Percentiles rank a stretch among this genome's conserved stretches.
phyloP scores from a whole-genome alignment of 2,113 vertebrate species.

The Mugil cephalus region DNA sequence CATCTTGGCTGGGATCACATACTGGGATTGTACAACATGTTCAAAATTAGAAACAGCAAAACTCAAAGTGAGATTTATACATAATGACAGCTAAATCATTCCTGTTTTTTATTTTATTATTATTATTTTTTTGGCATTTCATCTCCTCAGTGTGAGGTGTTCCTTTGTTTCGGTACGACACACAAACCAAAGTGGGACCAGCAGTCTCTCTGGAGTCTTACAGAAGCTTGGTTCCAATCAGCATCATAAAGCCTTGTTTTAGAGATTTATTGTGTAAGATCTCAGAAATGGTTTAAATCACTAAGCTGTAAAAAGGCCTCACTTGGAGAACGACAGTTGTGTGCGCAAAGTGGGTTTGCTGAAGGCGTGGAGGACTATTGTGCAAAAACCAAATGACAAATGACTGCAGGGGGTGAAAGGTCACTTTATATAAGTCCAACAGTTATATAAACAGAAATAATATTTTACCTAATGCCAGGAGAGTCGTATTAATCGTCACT shows the following conservation, averaged over 20 bases:
- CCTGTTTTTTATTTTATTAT: too few species aligned
- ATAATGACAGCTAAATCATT: constrained; percentile 4
- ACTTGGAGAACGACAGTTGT: constrained; percentile 2
- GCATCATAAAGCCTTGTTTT: constrained; percentile 11
- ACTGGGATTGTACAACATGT: constrained; percentile 12
- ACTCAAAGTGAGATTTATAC: constrained; percentile 15
- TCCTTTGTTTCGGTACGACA: constrained; percentile 26
- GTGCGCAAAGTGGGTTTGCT: background rate
- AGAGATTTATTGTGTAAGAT: background rate
- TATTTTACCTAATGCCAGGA: background rate
- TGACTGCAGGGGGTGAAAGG: background rate
- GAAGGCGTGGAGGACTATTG: background rate
- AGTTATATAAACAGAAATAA: background rate
- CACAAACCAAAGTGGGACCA: constrained; percentile 8
- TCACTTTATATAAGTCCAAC: background rate
- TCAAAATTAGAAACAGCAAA: constrained; percentile 20
- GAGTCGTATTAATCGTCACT: background rate
- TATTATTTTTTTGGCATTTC: background rate
- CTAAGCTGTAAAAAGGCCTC: background rate
- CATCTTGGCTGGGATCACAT: background rate
- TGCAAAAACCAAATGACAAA: constrained; percentile 1
- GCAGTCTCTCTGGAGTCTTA: background rate
- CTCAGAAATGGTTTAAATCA: constrained; percentile 29
- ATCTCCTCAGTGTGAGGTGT: constrained; percentile 14
- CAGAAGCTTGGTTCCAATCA: constrained; percentile 49